Evolutionary conservation across 2,113 vertebrate genomes (phyloP).

Genomic region (Haemorhous mexicanus): DNA sequence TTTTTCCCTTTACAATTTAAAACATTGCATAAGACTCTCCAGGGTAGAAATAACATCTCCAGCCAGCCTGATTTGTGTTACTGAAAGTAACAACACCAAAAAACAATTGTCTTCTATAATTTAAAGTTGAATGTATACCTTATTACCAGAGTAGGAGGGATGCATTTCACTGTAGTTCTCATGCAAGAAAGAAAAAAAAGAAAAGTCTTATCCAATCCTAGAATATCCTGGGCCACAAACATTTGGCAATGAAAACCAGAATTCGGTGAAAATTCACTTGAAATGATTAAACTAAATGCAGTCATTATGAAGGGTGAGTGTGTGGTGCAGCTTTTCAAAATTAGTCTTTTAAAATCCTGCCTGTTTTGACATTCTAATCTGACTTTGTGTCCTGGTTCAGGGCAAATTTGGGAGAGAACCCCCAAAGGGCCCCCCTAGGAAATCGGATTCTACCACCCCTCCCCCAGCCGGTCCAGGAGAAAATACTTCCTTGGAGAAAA

Average conservation of each 20-base stretch:
- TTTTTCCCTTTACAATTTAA: slow-evolving; percentile 41
- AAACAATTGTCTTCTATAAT: not conserved
- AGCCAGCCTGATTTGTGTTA: slow-evolving; percentile 6
- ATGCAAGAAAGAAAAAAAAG: not conserved
- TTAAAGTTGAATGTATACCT: not conserved
- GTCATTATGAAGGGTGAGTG: not conserved
- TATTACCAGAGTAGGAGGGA: not conserved
- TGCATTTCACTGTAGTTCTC: not conserved
- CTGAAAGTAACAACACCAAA: not conserved
- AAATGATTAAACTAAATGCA: not conserved
- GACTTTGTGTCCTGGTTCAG: not conserved
- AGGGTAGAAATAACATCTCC: slow-evolving; percentile 23
- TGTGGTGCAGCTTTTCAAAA: not conserved
- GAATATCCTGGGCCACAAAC: not conserved
- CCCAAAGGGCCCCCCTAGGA: no score
- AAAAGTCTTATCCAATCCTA: not conserved
- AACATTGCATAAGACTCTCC: not conserved
- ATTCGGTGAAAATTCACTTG: not conserved
- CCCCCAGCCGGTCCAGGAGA: no score
- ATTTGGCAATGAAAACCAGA: not conserved
- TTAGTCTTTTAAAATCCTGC: not conserved
- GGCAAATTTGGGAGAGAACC: no score
- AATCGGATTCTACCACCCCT: no score
- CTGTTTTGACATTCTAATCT: not conserved
- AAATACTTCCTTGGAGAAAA: no score